phyloP scores from a whole-genome alignment of 2,888 invertebrate genomes.

The Tenthredo notha region DNA sequence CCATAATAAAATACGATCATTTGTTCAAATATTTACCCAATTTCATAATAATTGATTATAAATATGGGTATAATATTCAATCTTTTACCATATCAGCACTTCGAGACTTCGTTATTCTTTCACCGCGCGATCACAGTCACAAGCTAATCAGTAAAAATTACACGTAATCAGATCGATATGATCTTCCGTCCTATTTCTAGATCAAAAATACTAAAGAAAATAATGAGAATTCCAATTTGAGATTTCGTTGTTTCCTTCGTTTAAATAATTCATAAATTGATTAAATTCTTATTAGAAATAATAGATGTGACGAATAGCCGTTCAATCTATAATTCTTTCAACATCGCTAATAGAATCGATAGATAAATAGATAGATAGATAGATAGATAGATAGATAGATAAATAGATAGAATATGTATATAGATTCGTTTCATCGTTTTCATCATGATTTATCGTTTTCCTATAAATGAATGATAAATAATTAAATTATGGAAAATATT shows the following conservation, averaged over 20 bases:
- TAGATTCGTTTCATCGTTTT: background rate
- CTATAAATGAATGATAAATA: background rate
- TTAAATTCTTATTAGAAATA: background rate
- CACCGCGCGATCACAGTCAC: background rate
- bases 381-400: no score
- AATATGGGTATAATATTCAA: background rate
- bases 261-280: background rate
- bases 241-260: background rate
- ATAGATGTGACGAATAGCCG: background rate
- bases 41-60: background rate
- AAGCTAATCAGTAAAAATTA: background rate
- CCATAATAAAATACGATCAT: conserved; percentile 2
- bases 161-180: conserved; percentile 21
- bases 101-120: background rate
- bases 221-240: conserved; percentile 6
- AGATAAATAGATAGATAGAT: background rate
- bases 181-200: background rate
- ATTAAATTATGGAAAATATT: conserved; percentile 31
- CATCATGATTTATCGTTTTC: background rate
- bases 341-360: background rate
- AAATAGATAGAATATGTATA: background rate
- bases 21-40: background rate
- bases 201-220: background rate
- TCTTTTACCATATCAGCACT: background rate
- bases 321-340: background rate